Conservation (phyloP, 1,140 invertebrate species). For the Drosophila suzukii region DNA sequence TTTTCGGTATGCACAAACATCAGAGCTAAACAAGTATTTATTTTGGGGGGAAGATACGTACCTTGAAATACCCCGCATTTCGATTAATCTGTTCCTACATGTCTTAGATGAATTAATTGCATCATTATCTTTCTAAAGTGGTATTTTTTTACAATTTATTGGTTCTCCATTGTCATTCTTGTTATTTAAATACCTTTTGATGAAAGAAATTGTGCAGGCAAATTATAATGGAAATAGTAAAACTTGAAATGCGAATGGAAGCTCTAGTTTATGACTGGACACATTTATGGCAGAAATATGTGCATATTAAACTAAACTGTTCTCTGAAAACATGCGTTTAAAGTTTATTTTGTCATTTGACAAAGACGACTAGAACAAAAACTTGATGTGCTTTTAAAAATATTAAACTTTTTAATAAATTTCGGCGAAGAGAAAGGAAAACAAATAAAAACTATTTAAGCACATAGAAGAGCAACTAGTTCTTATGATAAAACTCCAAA, state of each 20-base stretch:
- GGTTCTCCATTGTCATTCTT: too few species aligned
- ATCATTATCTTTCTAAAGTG: too few species aligned
- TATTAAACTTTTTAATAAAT: neutral
- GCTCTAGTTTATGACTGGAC: slow-evolving; percentile 19
- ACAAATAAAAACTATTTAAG: too few species aligned
- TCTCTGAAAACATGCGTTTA: slow-evolving; percentile 12
- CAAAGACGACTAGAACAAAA: neutral
- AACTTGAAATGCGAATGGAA: slow-evolving; percentile 3
- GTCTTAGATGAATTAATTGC: too few species aligned
- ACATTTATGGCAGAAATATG: slow-evolving; percentile 27
- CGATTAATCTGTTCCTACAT: too few species aligned
- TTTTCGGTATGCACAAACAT: slow-evolving; percentile 27
- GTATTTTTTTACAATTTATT: too few species aligned
- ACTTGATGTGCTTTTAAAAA: neutral
- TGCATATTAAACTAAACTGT: slow-evolving; percentile 19
- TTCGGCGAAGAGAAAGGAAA: neutral
- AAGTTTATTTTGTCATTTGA: neutral
- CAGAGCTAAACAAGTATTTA: slow-evolving; percentile 10
- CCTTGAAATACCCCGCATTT: slow-evolving; percentile 4
- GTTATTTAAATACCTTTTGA: neutral
- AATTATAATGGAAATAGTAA: neutral
- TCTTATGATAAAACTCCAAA: neutral
- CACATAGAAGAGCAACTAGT: neutral
- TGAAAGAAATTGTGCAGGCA: neutral
- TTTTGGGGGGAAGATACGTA: neutral